These are phyloP conservation scores for Steinernema scapterisci DNA, from an alignment of 2,888 invertebrate genomes.

Conservation along the genomic window DNA sequence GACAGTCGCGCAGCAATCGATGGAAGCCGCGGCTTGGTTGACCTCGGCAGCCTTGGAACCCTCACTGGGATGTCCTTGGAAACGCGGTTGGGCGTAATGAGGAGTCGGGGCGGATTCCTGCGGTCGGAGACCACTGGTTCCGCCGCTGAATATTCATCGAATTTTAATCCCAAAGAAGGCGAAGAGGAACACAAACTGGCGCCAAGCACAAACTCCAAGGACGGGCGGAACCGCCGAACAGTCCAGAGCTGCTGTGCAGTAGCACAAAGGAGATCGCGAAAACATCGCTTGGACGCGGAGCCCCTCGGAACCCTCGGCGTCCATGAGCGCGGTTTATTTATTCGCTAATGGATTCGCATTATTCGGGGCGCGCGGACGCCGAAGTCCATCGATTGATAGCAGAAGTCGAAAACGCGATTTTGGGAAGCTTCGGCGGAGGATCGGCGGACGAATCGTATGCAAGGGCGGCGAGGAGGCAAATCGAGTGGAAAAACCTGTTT, in stretches of 20 bases:
- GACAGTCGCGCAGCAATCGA: constrained; percentile 9
- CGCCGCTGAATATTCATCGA: constrained; percentile 23
- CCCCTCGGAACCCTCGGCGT: neutral
- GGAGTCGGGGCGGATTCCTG: neutral
- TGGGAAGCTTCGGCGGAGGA: neutral
- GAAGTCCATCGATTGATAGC: constrained; percentile 25
- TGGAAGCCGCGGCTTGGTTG: neutral
- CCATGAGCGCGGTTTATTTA: constrained; percentile 16
- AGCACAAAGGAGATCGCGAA: neutral
- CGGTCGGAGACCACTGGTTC: neutral
- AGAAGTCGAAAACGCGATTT: neutral
- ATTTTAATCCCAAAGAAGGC: neutral
- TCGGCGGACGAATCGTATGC: neutral
- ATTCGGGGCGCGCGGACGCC: constrained; percentile 15
- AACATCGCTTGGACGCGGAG: no score
- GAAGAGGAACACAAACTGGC: neutral
- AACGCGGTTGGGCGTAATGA: no score
- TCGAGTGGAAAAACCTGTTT: constrained; percentile 23
- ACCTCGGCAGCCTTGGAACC: constrained; percentile 20
- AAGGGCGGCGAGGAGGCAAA: neutral
- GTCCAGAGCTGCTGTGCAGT: neutral
- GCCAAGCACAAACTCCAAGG: neutral
- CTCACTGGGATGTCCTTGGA: no score
- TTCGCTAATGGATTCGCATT: constrained; percentile 32
- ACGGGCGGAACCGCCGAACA: neutral